phyloP scores from a whole-genome alignment of 2,113 vertebrate species.

The Semnornis frantzii region DNA sequence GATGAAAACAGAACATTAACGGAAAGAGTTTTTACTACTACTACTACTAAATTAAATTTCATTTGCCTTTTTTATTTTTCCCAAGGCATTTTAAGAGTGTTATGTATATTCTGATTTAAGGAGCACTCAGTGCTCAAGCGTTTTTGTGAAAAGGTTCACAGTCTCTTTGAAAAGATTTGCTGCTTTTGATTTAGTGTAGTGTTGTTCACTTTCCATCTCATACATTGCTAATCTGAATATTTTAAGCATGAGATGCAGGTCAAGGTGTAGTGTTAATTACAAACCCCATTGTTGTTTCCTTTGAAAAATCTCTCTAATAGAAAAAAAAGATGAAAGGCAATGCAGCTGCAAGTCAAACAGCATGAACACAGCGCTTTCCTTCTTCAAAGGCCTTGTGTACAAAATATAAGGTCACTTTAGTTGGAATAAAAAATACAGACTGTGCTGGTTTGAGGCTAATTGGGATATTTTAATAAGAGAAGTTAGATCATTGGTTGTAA shows the following conservation, averaged over 20 bases:
- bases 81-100: neutral
- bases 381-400: conserved; percentile 50
- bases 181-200: neutral
- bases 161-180: neutral
- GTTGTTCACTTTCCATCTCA: conserved; percentile 20
- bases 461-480: too few relatives aligned
- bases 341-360: conserved; percentile 6
- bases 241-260: conserved; percentile 21
- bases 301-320: conserved; percentile 13
- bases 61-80: neutral
- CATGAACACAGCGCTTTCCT: neutral
- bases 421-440: neutral
- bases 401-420: conserved; percentile 44
- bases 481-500: too few relatives aligned
- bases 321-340: conserved; percentile 35
- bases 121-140: neutral
- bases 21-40: neutral
- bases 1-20: neutral
- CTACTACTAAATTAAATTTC: conserved; percentile 4
- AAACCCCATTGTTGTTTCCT: neutral
- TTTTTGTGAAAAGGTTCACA: neutral
- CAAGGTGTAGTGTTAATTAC: conserved; percentile 43
- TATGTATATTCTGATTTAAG: conserved; percentile 2
- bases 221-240: conserved; percentile 25
- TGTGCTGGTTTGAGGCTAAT: too few relatives aligned